Base-by-base conservation (phyloP, 1,140 invertebrate genomes). In the Hestina assimilis region DNA sequence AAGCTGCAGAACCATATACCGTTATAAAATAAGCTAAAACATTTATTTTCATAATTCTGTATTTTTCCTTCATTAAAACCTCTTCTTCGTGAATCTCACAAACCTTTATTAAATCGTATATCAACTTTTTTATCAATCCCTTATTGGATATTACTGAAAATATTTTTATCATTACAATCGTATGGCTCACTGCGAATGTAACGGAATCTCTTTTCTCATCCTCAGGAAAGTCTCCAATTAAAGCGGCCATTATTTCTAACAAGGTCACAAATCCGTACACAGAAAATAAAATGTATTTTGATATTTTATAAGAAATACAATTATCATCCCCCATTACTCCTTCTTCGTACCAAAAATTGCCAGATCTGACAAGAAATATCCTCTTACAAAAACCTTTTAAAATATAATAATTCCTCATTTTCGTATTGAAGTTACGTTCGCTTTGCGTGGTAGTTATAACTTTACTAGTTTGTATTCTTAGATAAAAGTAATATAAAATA, bases 301-400 rank as follows among this genome's bases (percentile, higher is more conserved):
- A 69, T 40, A 74, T 26, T 59, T 63, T 73, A 54, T 87, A 87
- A 24, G 53, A 26, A 11, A 72, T 29, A 19, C 38, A 71, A 20
- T 57, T 64, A 35, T 82, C 83, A 14, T 82, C 56, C 29, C 75
- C 71, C 45, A 79, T 63, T 31, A 50, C 66, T 4, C 45, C 56
- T n/a, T 75, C 62, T 60, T 82, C 70, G 29, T 69, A 84, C 83
- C 83, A 87, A 55, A 81, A 83, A 63, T 85, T 80, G 1, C 82
- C 82, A 9, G 71, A 62, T 19, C 83, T 80, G 6, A 82, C 57
- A 20, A 71, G 61, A 61, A 69, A 87, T 48, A 84, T 79, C 46
- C 60, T 68, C 41, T 67, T 54, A 31, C 79, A 82, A 21, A 73
- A 66, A 4, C 31, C 62, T 57, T 76, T 76, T 21, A 87, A 58